Percentiles rank a stretch among this genome's conserved stretches.
Evolutionary conservation across 2,113 vertebrate species (phyloP).

Genomic region (Oxyura jamaicensis): DNA sequence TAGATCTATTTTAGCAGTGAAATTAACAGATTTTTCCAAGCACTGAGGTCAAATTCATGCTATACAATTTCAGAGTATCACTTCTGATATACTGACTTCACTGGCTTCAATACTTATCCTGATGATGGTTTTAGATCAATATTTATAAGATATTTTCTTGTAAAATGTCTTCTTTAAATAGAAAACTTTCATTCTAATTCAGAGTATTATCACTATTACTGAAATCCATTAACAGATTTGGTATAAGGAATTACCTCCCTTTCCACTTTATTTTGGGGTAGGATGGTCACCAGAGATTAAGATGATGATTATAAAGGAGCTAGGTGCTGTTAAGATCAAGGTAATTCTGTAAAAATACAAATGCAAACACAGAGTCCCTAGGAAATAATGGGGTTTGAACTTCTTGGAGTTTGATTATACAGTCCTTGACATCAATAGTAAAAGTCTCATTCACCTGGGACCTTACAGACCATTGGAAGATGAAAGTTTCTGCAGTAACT

Average conservation of each 20-base stretch:
- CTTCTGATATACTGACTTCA: background rate
- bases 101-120: background rate
- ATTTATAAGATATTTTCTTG: background rate
- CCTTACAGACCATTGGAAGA: background rate
- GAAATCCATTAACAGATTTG: background rate
- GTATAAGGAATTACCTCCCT: background rate
- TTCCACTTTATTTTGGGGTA: background rate
- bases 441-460: background rate
- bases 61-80: background rate
- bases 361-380: background rate
- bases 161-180: background rate
- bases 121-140: background rate
- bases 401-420: background rate
- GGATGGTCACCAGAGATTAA: background rate
- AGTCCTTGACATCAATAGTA: background rate
- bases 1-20: background rate
- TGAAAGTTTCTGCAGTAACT: background rate
- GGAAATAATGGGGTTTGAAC: background rate
- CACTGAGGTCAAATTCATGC: background rate
- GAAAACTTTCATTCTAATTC: background rate
- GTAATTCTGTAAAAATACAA: background rate
- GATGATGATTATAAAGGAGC: background rate
- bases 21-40: slow-evolving; percentile 3
- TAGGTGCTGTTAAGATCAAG: background rate
- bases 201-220: background rate